Evolutionary conservation across 2,888 invertebrate species (phyloP).

Genomic region (Eilema griseolum): DNA sequence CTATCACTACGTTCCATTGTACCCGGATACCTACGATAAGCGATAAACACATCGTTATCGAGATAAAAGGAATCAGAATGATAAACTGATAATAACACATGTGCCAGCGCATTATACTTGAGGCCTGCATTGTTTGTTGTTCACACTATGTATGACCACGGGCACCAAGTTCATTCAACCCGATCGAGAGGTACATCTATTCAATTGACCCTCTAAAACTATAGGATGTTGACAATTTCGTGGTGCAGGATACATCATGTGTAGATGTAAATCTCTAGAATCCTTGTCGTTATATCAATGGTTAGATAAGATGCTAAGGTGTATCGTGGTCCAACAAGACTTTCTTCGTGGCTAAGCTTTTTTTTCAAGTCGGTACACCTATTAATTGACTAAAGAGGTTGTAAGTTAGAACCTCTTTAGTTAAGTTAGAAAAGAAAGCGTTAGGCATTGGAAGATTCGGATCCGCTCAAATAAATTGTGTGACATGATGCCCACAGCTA

Average conservation of each 20-base stretch:
- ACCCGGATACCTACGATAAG: slow-evolving; percentile 41
- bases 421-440: too few relatives aligned
- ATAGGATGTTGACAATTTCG: slow-evolving; percentile 55
- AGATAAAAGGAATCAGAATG: slow-evolving; percentile 31
- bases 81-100: slow-evolving; percentile 40
- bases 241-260: background rate
- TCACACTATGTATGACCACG: background rate
- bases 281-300: background rate
- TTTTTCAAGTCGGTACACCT: too few relatives aligned
- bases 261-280: background rate
- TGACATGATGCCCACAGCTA: too few relatives aligned
- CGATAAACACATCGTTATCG: slow-evolving; percentile 29
- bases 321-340: too few relatives aligned
- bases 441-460: too few relatives aligned
- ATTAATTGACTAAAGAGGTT: too few relatives aligned
- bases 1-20: slow-evolving; percentile 1
- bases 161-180: slow-evolving; percentile 45
- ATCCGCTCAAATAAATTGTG: too few relatives aligned
- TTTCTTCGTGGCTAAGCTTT: too few relatives aligned
- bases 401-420: too few relatives aligned
- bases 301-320: too few relatives aligned
- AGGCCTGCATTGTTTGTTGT: slow-evolving; percentile 25
- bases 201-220: slow-evolving; percentile 42
- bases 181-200: slow-evolving; percentile 34
- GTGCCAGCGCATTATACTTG: slow-evolving; percentile 11